Conservation (phyloP, 2,888 invertebrate species). For the Ditula angustiorana region DNA sequence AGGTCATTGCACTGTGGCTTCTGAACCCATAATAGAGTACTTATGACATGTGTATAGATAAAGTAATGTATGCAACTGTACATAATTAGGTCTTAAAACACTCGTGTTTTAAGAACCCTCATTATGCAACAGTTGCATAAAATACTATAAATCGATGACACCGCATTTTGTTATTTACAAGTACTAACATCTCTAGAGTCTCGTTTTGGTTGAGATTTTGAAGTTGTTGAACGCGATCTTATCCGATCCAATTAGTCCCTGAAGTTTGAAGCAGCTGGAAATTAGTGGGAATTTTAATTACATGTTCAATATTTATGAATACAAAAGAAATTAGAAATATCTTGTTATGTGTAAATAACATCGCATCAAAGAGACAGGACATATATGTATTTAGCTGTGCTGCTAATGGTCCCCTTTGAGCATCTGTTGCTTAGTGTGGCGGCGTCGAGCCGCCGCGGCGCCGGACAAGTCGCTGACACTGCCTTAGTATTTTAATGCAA, state of each 20-base stretch:
- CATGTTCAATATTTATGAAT: background rate
- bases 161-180: background rate
- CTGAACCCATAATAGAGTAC: too few species aligned
- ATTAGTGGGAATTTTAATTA: background rate
- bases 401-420: constrained; percentile 62
- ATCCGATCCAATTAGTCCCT: background rate
- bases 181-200: background rate
- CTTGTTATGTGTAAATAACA: constrained; percentile 7
- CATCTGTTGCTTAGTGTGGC: constrained; percentile 68
- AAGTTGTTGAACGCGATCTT: background rate
- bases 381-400: constrained; percentile 50
- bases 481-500: too few species aligned
- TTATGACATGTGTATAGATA: too few species aligned
- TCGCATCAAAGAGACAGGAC: constrained; percentile 39
- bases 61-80: too few species aligned
- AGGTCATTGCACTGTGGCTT: too few species aligned
- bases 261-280: background rate
- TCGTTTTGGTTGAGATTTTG: background rate
- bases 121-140: too few species aligned
- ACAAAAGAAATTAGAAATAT: background rate
- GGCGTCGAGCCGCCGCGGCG: constrained; percentile 20
- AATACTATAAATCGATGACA: background rate
- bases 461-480: background rate
- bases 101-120: too few species aligned
- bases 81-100: too few species aligned